phyloP scores from a whole-genome alignment of 64 coral and sea anemone genomes.

The Montipora foliosa region DNA sequence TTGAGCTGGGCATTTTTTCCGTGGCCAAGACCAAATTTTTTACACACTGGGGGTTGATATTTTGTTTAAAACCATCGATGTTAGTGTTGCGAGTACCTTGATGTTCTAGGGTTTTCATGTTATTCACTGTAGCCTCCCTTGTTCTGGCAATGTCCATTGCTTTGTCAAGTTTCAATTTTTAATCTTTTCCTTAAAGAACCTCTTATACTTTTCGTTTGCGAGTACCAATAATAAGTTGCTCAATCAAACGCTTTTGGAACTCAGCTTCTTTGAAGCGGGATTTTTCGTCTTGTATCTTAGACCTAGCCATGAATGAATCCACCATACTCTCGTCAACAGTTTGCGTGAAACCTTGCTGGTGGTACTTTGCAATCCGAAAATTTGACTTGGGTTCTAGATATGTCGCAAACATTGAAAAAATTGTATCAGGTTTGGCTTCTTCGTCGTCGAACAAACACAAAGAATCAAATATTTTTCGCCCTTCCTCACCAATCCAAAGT shows the following conservation, averaged over 20 bases:
- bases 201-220: slow-evolving; percentile 72
- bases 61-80: too few relatives aligned
- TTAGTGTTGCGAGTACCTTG: too few relatives aligned
- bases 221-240: too few relatives aligned
- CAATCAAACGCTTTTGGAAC: background rate
- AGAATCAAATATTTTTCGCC: background rate
- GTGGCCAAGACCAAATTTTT: too few relatives aligned
- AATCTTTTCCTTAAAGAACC: background rate
- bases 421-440: slow-evolving; percentile 16
- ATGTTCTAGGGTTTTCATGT: slow-evolving; percentile 11
- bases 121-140: too few relatives aligned
- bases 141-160: too few relatives aligned
- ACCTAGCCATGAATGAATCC: background rate
- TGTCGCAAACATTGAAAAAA: too few relatives aligned
- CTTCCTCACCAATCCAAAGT: slow-evolving; percentile 8
- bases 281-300: slow-evolving; percentile 38
- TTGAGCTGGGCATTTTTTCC: too few relatives aligned
- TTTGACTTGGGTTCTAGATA: background rate
- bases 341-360: slow-evolving; percentile 62
- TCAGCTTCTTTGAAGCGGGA: background rate
- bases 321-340: slow-evolving; percentile 17
- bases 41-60: too few relatives aligned
- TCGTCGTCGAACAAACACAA: slow-evolving; percentile 20
- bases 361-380: slow-evolving; percentile 32
- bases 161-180: too few relatives aligned